Evolutionary conservation across 1,140 invertebrate species (phyloP).

Genomic region (Zophobas atratus): DNA sequence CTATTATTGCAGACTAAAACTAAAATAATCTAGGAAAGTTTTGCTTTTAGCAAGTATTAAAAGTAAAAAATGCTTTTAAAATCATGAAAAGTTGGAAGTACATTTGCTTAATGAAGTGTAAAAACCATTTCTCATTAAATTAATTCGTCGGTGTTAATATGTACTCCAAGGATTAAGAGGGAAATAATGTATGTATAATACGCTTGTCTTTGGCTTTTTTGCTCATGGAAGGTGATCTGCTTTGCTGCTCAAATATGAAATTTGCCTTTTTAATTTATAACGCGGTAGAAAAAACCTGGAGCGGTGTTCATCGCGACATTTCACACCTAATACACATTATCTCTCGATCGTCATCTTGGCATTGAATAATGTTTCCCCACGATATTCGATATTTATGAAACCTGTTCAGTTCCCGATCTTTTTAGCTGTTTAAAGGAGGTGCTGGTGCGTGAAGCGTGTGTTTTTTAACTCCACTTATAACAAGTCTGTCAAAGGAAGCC

Average conservation of each 20-base stretch:
- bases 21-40: too few relatives aligned
- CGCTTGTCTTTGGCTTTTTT: too few relatives aligned
- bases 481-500: conserved; percentile 58
- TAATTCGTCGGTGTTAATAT: too few relatives aligned
- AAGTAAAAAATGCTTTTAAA: too few relatives aligned
- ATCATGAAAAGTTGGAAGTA: too few relatives aligned
- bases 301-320: conserved; percentile 37
- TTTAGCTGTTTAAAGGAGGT: conserved; percentile 52
- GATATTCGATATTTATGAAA: conserved; percentile 55
- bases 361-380: conserved; percentile 45
- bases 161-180: too few relatives aligned
- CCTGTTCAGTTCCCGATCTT: conserved; percentile 54
- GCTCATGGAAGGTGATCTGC: too few relatives aligned
- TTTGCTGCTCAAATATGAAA: background rate
- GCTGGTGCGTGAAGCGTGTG: conserved; percentile 57
- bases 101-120: too few relatives aligned
- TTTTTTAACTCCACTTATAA: conserved; percentile 58
- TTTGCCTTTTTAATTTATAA: conserved; percentile 8
- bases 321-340: conserved; percentile 49
- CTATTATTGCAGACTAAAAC: too few relatives aligned
- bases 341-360: conserved; percentile 44
- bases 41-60: too few relatives aligned
- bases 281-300: background rate
- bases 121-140: too few relatives aligned
- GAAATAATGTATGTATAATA: too few relatives aligned